These are phyloP conservation scores for Petromus typicus DNA, from an alignment of 2,113 vertebrate genomes.

Conservation along the genomic window DNA sequence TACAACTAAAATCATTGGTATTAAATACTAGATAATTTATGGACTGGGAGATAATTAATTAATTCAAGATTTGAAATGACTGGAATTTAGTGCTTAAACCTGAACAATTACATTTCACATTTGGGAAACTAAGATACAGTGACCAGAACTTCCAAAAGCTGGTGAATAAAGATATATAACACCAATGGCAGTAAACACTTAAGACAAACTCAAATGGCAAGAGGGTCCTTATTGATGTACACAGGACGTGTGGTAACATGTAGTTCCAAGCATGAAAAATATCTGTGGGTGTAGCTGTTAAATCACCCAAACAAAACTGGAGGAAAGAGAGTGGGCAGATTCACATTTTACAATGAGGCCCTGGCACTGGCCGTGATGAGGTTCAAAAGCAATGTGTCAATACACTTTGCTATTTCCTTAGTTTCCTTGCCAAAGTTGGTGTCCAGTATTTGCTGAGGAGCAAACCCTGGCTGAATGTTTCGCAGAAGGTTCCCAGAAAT, in stretches of 20 bases:
- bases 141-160: neutral
- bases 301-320: slow-evolving; percentile 50
- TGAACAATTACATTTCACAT: slow-evolving; percentile 13
- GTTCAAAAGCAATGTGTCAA: slow-evolving; percentile 54
- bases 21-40: neutral
- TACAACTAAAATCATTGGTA: neutral
- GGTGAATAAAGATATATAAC: neutral
- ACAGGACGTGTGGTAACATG: slow-evolving; percentile 42
- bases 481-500: neutral
- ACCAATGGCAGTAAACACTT: slow-evolving; percentile 37
- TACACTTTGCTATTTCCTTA: neutral
- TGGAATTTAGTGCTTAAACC: neutral
- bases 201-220: slow-evolving; percentile 41
- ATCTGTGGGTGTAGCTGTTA: slow-evolving; percentile 62
- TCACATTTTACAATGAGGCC: slow-evolving; percentile 25
- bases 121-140: slow-evolving; percentile 30
- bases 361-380: neutral
- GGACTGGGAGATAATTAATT: neutral
- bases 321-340: slow-evolving; percentile 18
- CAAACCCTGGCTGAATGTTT: neutral
- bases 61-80: slow-evolving; percentile 24
- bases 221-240: neutral
- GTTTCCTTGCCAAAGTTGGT: neutral
- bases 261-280: slow-evolving; percentile 32
- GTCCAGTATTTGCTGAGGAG: slow-evolving; percentile 2